phyloP scores from a whole-genome alignment of 1,140 invertebrate species.

The Phenacoccus solenopsis region DNA sequence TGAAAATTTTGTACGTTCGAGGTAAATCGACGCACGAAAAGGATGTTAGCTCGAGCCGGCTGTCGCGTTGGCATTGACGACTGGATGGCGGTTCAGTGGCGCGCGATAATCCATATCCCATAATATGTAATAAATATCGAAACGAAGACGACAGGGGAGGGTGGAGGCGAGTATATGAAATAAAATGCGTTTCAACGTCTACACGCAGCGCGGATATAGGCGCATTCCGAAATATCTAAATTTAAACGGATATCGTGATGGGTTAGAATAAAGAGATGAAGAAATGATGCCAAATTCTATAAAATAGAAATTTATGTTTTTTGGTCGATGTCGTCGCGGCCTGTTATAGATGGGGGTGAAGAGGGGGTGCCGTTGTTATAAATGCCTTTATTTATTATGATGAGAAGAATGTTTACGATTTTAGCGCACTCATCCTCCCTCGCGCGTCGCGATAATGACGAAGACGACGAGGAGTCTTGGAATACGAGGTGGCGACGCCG shows the following conservation, averaged over 20 bases:
- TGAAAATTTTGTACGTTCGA: not conserved
- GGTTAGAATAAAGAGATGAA: not conserved
- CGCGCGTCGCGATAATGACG: not conserved
- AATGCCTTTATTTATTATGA: conserved; percentile 10
- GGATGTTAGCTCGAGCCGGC: no score
- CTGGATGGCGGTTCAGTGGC: no score
- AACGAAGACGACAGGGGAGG: no score
- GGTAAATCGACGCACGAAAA: not conserved
- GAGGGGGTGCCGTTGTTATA: not conserved
- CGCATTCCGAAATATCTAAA: not conserved
- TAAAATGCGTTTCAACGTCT: not conserved
- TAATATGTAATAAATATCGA: not conserved
- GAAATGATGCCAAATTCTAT: conserved; percentile 18
- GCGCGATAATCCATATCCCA: not conserved
- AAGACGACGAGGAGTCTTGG: conserved; percentile 4
- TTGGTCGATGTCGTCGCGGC: not conserved
- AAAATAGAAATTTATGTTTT: conserved; percentile 18
- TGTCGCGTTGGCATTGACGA: no score
- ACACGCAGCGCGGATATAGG: not conserved
- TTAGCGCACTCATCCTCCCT: not conserved
- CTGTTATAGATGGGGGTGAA: not conserved
- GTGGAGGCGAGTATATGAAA: not conserved
- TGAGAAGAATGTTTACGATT: conserved; percentile 15
- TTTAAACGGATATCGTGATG: not conserved
- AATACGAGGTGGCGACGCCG: conserved; percentile 8